A percentile compares a stretch with the other conserved stretches of the same genome.
Evolutionary conservation across 2,797 vertebrate species (phyloP).

Genomic region (Atherinosoma microstoma): DNA sequence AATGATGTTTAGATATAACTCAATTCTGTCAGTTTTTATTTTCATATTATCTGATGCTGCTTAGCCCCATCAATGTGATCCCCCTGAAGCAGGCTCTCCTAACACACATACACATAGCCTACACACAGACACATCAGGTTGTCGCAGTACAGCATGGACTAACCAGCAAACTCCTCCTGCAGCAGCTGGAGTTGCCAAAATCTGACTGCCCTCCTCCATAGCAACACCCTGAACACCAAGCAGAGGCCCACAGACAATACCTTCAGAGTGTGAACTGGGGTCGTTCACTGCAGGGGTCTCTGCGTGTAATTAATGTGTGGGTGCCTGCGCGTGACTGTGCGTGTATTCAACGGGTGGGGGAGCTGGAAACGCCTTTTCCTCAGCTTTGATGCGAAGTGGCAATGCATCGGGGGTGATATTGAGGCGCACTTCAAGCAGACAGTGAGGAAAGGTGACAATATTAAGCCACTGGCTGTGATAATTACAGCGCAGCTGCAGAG

Average conservation of each 20-base stretch:
- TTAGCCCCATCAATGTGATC: slow-evolving; percentile 25
- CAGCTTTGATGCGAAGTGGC: slow-evolving; percentile 45
- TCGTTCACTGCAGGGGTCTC: slow-evolving; percentile 69
- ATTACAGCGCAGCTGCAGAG: slow-evolving; percentile 40
- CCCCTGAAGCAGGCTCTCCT: slow-evolving; percentile 21
- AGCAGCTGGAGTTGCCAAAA: slow-evolving; percentile 73
- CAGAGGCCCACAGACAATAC: slow-evolving; percentile 70
- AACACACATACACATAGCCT: slow-evolving; percentile 17
- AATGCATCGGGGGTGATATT: slow-evolving; percentile 47
- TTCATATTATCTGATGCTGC: slow-evolving; percentile 9
- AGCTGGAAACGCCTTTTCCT: slow-evolving; percentile 69
- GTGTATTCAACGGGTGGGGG: slow-evolving; percentile 46
- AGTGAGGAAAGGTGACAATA: slow-evolving; percentile 57
- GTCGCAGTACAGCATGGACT: slow-evolving; percentile 73
- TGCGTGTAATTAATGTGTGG: slow-evolving; percentile 49
- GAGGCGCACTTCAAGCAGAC: slow-evolving; percentile 37
- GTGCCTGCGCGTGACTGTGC: slow-evolving; percentile 43
- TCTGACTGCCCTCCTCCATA: slow-evolving; percentile 67
- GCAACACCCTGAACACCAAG: slow-evolving; percentile 70
- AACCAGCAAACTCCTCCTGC: slow-evolving; percentile 70
- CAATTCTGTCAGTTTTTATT: slow-evolving; percentile 5
- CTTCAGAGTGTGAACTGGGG: slow-evolving; percentile 65
- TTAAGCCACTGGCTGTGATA: slow-evolving; percentile 32
- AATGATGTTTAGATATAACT: not conserved
- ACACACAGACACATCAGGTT: slow-evolving; percentile 50